phyloP scores from a whole-genome alignment of 2,888 invertebrate species.

The Lycocerus yunnanus region DNA sequence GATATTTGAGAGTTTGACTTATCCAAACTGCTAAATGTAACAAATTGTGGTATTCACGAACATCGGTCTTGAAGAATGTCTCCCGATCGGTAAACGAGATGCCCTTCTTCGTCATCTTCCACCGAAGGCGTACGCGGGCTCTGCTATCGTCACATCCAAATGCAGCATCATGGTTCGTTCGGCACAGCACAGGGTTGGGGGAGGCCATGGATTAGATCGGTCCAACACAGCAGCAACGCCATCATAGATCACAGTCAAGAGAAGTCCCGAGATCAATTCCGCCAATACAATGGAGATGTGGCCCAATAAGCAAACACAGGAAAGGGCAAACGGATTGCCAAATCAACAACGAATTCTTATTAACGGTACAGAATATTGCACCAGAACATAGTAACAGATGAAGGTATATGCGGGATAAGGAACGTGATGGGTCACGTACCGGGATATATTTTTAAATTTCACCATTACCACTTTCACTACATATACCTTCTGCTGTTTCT shows the following conservation, averaged over 20 bases:
- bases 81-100: conserved; percentile 98
- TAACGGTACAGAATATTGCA: conserved; percentile 50
- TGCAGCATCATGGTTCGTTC: conserved; percentile 10
- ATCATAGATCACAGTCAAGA: conserved; percentile 38
- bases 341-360: conserved; percentile 60
- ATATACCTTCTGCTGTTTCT: conserved; percentile 47
- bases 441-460: conserved; percentile 10
- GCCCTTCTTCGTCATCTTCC: conserved; percentile 99
- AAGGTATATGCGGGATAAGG: conserved; percentile 49
- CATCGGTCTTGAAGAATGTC: conserved; percentile 99
- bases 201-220: conserved; percentile 23
- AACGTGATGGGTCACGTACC: conserved; percentile 34
- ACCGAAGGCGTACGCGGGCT: conserved; percentile 89
- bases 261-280: conserved; percentile 38
- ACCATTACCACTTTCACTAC: conserved; percentile 32
- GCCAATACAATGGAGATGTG: conserved; percentile 59
- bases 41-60: conserved; percentile 78
- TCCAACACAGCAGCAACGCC: conserved; percentile 48
- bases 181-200: conserved; percentile 38
- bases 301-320: conserved; percentile 69
- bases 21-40: conserved; percentile 51
- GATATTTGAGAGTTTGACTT: conserved; percentile 47
- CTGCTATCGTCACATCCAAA: conserved; percentile 57
- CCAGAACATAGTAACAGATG: conserved; percentile 51
- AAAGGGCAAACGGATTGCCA: conserved; percentile 70